Evolutionary conservation across 2,888 invertebrate species (phyloP).

Genomic region (Augochlorella aurata): DNA sequence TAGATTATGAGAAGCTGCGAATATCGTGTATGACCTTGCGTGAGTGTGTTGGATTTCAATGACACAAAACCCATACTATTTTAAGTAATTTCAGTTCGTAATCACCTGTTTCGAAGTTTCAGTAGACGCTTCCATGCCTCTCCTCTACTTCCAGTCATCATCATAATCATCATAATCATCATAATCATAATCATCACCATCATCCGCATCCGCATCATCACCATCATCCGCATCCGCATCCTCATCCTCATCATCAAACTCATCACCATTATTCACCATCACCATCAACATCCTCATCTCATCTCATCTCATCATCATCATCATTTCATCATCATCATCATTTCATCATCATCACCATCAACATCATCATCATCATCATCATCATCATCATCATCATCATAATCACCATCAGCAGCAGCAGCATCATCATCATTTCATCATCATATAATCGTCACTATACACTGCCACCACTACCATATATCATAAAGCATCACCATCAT

Average conservation of each 20-base stretch:
- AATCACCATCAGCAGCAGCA: conserved; percentile 28
- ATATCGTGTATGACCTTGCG: conserved; percentile 8
- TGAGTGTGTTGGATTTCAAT: conserved; percentile 22
- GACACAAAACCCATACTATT: conserved; percentile 34
- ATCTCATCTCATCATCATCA: conserved; percentile 34
- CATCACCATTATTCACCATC: conserved; percentile 41
- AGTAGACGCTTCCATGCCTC: conserved; percentile 55
- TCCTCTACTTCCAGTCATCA: conserved; percentile 60
- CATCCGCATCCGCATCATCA: conserved; percentile 21
- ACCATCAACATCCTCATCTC: conserved; percentile 37
- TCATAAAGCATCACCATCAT: conserved; percentile 30
- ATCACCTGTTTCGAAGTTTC: conserved; percentile 61
- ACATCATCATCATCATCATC: conserved; percentile 29
- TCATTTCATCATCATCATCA: conserved; percentile 32
- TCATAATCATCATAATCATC: conserved; percentile 26
- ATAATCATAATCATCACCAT: conserved; percentile 24
- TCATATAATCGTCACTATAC: conserved; percentile 7
- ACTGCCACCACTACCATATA: conserved; percentile 25
- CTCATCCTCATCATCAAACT: conserved; percentile 39
- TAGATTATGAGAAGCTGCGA: conserved; percentile 15
- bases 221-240: conserved; percentile 25
- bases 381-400: conserved; percentile 20
- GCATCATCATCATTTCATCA: conserved; percentile 22
- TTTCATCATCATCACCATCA: conserved; percentile 39
- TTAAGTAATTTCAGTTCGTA: conserved; percentile 62